Evolutionary conservation across 1,140 invertebrate genomes (phyloP).

Genomic region (Hestina assimilis): DNA sequence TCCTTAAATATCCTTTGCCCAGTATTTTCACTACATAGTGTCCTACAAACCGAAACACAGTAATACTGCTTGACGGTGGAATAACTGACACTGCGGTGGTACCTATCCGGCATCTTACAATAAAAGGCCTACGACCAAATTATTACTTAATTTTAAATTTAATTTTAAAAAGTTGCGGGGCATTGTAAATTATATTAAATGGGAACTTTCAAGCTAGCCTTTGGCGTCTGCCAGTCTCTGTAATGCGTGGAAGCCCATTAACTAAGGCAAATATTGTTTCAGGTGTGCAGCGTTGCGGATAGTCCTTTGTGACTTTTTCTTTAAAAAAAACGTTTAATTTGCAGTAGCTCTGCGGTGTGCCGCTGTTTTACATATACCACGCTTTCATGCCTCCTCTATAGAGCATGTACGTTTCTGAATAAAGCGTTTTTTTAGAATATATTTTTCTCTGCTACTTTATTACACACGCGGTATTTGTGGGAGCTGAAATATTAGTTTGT

Average conservation of each 20-base stretch:
- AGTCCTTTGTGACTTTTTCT: constrained; percentile 6
- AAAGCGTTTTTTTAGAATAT: neutral
- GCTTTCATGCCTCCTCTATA: constrained; percentile 4
- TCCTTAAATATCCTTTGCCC: no score
- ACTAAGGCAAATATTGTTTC: constrained; percentile 8
- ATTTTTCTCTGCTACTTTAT: neutral
- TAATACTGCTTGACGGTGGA: no score
- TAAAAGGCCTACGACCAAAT: no score
- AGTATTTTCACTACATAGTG: no score
- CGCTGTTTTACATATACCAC: constrained; percentile 9
- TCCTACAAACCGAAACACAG: no score
- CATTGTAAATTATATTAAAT: constrained; percentile 4
- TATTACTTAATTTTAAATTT: no score
- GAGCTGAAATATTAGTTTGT: no score
- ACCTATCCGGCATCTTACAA: no score
- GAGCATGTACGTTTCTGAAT: neutral
- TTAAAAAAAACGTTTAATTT: constrained; percentile 10
- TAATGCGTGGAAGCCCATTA: constrained; percentile 4
- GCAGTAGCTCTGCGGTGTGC: constrained; percentile 6
- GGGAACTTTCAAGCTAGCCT: neutral
- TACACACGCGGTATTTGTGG: neutral
- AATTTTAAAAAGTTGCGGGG: neutral
- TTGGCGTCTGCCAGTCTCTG: neutral
- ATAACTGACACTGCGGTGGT: no score
- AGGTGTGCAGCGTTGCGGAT: neutral